These are phyloP conservation scores for Diplolepis rosae DNA, from an alignment of 2,888 invertebrate genomes.

Conservation along the genomic window DNA sequence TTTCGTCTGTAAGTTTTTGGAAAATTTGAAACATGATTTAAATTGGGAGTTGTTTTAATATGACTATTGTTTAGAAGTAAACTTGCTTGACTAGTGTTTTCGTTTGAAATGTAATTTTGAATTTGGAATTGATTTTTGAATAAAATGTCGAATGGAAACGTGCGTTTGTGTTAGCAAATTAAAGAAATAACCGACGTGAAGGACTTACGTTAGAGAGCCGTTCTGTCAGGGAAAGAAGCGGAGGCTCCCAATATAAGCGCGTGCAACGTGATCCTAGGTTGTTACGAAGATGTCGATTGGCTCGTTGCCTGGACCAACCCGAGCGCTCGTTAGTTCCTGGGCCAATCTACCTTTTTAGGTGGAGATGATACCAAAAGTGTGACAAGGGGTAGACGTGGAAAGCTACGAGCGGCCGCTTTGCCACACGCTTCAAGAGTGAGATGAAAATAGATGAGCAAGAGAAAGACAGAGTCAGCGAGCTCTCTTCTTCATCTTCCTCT, in stretches of 20 bases:
- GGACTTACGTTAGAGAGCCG: slow-evolving; percentile 97
- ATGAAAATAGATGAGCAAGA: slow-evolving; percentile 67
- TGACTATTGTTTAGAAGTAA: too few species aligned
- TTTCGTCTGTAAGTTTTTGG: neutral
- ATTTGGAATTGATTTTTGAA: neutral
- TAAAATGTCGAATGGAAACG: neutral
- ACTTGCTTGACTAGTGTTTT: neutral
- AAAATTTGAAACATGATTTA: too few species aligned
- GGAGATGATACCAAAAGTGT: slow-evolving; percentile 75
- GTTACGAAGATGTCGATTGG: slow-evolving; percentile 75
- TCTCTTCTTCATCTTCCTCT: neutral
- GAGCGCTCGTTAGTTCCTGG: slow-evolving; percentile 73
- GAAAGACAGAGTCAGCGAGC: slow-evolving; percentile 42
- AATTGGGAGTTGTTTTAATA: too few species aligned
- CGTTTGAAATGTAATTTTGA: neutral
- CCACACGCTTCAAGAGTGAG: slow-evolving; percentile 60
- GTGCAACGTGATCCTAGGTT: slow-evolving; percentile 85
- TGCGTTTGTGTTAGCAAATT: neutral
- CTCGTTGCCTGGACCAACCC: slow-evolving; percentile 72
- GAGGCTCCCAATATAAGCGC: slow-evolving; percentile 84
- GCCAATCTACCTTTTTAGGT: slow-evolving; percentile 80
- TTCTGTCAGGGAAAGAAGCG: slow-evolving; percentile 90
- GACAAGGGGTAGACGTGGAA: slow-evolving; percentile 67
- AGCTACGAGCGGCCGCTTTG: slow-evolving; percentile 37
- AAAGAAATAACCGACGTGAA: slow-evolving; percentile 63